Percentiles rank a stretch among this genome's conserved stretches.
phyloP scores from a whole-genome alignment of 30 jellyfish, hydroid and myxozoan species.

The Sanderia malayensis region DNA sequence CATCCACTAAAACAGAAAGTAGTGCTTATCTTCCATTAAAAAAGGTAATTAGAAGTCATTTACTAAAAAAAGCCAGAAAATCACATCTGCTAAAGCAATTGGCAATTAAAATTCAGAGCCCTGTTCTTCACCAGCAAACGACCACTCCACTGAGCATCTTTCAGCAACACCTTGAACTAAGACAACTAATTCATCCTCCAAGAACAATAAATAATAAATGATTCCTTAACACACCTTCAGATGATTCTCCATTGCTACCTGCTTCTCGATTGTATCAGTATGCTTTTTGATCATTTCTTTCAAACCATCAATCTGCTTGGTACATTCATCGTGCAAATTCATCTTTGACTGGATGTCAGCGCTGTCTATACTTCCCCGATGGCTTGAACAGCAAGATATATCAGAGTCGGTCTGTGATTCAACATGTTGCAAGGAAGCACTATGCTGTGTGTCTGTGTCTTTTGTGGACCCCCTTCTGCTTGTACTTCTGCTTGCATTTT shows the following conservation, averaged over 20 bases:
- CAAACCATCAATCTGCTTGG: background rate
- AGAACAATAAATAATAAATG: background rate
- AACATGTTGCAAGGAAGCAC: slow-evolving; percentile 1
- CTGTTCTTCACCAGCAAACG: no score
- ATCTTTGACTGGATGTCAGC: background rate
- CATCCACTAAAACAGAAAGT: no score
- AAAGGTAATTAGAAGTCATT: no score
- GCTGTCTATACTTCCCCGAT: slow-evolving; percentile 14
- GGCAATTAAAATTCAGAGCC: no score
- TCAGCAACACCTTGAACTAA: no score
- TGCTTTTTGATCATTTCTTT: background rate
- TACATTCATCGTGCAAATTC: background rate
- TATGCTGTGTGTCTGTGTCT: slow-evolving; percentile 13
- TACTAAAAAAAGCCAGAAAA: no score
- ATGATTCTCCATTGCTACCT: background rate
- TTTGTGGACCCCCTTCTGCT: slow-evolving; percentile 39
- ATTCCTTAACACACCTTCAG: background rate
- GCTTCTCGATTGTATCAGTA: background rate
- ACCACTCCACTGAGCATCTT: no score
- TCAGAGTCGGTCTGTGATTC: slow-evolving; percentile 46
- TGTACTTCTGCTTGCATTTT: background rate
- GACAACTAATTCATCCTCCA: no score
- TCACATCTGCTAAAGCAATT: no score
- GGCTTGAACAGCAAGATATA: slow-evolving; percentile 21
- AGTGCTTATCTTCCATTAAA: no score